phyloP scores from a whole-genome alignment of 2,113 vertebrate genomes.

The Platysternon megacephalum region DNA sequence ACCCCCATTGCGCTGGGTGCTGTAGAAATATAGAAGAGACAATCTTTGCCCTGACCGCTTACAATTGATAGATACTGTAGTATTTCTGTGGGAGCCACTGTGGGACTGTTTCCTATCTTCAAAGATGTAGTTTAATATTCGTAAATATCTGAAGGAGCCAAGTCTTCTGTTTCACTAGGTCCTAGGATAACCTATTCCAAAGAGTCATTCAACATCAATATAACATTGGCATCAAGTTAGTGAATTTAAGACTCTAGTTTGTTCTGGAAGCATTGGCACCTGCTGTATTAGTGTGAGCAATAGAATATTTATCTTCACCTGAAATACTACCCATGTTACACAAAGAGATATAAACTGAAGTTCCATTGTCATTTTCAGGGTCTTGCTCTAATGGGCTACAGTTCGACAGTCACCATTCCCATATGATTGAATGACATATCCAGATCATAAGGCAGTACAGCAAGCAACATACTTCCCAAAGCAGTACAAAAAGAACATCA shows the following conservation, averaged over 20 bases:
- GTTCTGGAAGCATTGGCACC: background rate
- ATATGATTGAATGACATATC: background rate
- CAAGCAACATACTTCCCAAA: background rate
- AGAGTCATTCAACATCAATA: background rate
- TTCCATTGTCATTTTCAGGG: background rate
- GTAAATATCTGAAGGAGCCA: background rate
- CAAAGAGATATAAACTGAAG: background rate
- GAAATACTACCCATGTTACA: background rate
- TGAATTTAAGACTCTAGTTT: background rate
- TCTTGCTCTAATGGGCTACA: background rate
- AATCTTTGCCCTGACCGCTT: slow-evolving; percentile 22
- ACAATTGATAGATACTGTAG: background rate
- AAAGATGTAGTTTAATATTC: background rate
- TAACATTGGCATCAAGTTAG: background rate
- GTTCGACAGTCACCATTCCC: background rate
- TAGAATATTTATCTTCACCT: background rate
- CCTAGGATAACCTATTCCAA: background rate
- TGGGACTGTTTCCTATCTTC: background rate
- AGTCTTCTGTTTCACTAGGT: background rate
- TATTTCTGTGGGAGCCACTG: background rate
- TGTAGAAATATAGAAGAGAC: background rate
- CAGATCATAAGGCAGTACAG: background rate
- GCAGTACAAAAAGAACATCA: background rate
- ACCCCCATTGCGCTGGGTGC: background rate
- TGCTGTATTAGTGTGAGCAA: background rate